Evolutionary conservation across 2,797 vertebrate genomes (phyloP).

Genomic region (Eupleurogrammus muticus): DNA sequence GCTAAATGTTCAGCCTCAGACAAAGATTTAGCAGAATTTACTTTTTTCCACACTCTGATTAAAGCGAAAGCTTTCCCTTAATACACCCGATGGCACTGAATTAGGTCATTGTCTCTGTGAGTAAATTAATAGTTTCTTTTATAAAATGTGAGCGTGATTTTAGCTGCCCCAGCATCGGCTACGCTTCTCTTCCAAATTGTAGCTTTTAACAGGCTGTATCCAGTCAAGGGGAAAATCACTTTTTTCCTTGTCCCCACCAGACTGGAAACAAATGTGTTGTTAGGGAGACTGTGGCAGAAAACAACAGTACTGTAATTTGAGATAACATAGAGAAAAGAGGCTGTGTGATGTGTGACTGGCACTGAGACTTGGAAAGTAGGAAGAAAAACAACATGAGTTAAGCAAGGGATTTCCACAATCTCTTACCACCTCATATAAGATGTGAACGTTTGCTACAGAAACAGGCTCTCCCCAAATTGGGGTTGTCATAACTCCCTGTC

Average conservation of each 20-base stretch:
- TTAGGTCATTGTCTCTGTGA: constrained; percentile 37
- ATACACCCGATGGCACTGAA: constrained; percentile 13
- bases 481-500: constrained; percentile 16
- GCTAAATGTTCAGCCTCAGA: constrained; percentile 27
- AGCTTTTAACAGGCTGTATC: constrained; percentile 54
- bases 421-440: neutral
- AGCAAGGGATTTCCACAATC: constrained; percentile 18
- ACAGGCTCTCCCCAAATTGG: neutral
- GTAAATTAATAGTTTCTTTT: constrained; percentile 49
- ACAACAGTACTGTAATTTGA: constrained; percentile 52
- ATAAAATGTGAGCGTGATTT: constrained; percentile 36
- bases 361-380: neutral
- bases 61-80: constrained; percentile 25
- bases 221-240: constrained; percentile 76
- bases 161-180: constrained; percentile 11
- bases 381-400: constrained; percentile 6
- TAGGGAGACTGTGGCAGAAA: constrained; percentile 19
- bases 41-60: constrained; percentile 16
- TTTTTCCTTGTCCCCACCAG: constrained; percentile 55
- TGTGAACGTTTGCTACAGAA: neutral
- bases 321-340: constrained; percentile 39
- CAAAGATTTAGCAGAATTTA: constrained; percentile 34
- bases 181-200: constrained; percentile 47
- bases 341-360: constrained; percentile 6
- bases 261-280: constrained; percentile 36